Evolutionary conservation across 1,140 invertebrate species (phyloP).

Genomic region (Maconellicoccus hirsutus): DNA sequence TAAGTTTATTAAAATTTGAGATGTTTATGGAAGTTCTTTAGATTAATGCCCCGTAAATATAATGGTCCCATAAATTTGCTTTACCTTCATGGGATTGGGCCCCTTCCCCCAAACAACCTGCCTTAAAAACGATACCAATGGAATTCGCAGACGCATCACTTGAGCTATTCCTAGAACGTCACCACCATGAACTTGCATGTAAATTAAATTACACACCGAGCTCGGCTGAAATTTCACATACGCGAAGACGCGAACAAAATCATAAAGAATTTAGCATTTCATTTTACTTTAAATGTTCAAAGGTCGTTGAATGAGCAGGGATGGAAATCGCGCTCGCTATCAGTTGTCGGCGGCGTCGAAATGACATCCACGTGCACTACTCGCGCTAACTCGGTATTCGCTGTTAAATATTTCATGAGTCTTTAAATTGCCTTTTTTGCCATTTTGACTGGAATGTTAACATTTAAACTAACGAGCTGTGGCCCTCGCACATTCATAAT

Average conservation of each 20-base stretch:
- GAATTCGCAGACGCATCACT: too few species aligned
- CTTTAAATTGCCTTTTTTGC: constrained; percentile 21
- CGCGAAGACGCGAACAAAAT: not conserved
- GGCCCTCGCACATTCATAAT: constrained; percentile 9
- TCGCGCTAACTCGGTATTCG: not conserved
- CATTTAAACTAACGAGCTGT: constrained; percentile 19
- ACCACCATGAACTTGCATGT: too few species aligned
- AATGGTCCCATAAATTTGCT: too few species aligned
- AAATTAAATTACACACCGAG: too few species aligned
- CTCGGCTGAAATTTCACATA: not conserved
- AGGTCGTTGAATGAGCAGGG: too few species aligned
- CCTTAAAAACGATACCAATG: too few species aligned
- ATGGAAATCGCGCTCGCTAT: not conserved
- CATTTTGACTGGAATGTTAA: constrained; percentile 17
- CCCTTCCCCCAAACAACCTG: too few species aligned
- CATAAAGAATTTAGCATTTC: not conserved
- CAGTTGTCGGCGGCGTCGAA: not conserved
- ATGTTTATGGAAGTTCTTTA: too few species aligned
- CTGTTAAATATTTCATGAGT: constrained; percentile 20
- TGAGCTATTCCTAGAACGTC: too few species aligned
- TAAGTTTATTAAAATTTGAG: too few species aligned
- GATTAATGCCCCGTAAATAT: too few species aligned
- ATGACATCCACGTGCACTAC: constrained; percentile 15
- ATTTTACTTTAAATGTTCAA: not conserved
- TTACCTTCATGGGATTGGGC: too few species aligned